These are phyloP conservation scores for Chiridota heheva DNA, from an alignment of 35 echinoderm and acorn worm species.

Conservation along the genomic window DNA sequence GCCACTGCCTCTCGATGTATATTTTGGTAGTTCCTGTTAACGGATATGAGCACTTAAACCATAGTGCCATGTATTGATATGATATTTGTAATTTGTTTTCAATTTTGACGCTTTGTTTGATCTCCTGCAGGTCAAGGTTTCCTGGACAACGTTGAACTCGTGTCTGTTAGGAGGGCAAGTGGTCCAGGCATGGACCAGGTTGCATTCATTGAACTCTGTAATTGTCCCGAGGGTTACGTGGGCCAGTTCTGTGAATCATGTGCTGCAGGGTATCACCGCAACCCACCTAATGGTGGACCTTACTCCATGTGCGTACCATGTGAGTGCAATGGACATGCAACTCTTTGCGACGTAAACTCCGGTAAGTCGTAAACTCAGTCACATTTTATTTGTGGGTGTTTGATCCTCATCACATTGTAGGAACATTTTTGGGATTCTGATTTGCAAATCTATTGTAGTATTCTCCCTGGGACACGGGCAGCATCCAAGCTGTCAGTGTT, in stretches of 20 bases:
- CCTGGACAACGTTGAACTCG: slow-evolving; percentile 78
- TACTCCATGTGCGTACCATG: slow-evolving; percentile 88
- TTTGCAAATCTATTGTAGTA: too few species aligned
- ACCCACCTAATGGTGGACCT: slow-evolving; percentile 67
- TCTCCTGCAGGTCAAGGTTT: slow-evolving; percentile 65
- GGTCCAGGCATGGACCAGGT: slow-evolving; percentile 43
- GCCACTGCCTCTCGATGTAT: too few species aligned
- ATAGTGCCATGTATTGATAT: not conserved
- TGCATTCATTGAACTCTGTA: slow-evolving; percentile 81
- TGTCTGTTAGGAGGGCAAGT: slow-evolving; percentile 57
- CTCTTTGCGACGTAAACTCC: slow-evolving; percentile 74
- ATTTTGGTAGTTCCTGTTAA: too few species aligned
- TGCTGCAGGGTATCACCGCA: slow-evolving; percentile 68
- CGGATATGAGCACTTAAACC: not conserved
- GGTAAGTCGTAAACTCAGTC: slow-evolving; percentile 41
- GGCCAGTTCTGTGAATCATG: slow-evolving; percentile 98
- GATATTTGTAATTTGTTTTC: not conserved
- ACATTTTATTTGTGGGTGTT: not conserved
- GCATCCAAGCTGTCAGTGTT: too few species aligned
- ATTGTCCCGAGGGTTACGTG: slow-evolving; percentile 79
- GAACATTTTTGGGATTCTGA: too few species aligned
- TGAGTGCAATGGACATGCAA: slow-evolving; percentile 87
- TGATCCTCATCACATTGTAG: too few species aligned
- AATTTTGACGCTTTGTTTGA: not conserved
- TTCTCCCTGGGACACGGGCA: too few species aligned